Conservation (phyloP, 2,888 invertebrate species). For the Brenthis hecate region DNA sequence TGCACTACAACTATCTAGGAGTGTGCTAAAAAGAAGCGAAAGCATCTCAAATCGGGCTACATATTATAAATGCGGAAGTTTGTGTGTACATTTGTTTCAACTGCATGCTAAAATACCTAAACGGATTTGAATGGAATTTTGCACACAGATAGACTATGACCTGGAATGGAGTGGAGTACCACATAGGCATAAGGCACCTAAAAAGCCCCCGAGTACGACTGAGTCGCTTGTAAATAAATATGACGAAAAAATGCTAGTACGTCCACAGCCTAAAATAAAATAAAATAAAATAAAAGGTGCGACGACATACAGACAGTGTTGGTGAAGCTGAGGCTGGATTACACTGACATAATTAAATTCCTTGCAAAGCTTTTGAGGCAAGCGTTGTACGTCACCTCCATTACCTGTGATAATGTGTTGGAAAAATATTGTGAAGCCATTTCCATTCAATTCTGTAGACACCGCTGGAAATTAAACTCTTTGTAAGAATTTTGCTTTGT, state of each 20-base stretch:
- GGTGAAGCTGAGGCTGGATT: conserved; percentile 36
- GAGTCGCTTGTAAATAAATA: no score
- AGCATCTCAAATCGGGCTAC: no score
- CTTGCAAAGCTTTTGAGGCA: conserved; percentile 48
- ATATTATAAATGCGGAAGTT: no score
- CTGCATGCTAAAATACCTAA: no score
- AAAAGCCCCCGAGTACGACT: no score
- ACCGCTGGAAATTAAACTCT: conserved; percentile 28
- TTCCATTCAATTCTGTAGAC: conserved; percentile 37
- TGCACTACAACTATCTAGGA: no score
- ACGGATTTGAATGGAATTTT: no score
- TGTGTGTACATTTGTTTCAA: no score
- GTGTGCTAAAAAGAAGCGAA: no score
- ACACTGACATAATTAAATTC: conserved; percentile 54
- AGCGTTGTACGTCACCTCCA: conserved; percentile 42
- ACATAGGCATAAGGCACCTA: no score
- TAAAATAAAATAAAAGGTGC: conserved; percentile 17
- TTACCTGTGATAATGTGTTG: conserved; percentile 48
- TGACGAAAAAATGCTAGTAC: not conserved
- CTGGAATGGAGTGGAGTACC: no score
- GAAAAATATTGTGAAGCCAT: conserved; percentile 44
- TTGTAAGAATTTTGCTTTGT: conserved; percentile 19
- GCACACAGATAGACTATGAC: no score
- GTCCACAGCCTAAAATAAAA: conserved; percentile 16
- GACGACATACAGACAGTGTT: conserved; percentile 16